Evolutionary conservation across 2,888 invertebrate genomes (phyloP), one percentile per base, ranked within the genome.

Genomic region (Amiota minor): DNA sequence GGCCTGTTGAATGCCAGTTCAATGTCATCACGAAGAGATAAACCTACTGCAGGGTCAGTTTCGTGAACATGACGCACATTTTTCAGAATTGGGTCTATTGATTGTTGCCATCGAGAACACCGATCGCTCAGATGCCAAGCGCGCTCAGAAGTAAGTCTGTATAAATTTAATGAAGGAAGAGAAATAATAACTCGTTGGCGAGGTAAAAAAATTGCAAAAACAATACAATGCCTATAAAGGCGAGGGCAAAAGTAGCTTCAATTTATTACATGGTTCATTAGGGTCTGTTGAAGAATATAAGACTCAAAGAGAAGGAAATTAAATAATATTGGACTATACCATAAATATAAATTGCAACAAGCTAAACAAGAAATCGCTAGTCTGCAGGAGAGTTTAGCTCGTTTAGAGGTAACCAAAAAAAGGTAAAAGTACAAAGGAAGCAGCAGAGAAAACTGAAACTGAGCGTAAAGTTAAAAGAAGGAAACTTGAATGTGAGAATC

Each of bases 291-390:
- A 93, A 82, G 90, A 92, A 77, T 93, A 93, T 86, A 93, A 94
- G 89, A 90, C 92, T 77, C 94, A 94, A 90, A 91, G 94, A 16
- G 90, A 97, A 97, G 97, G 91, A 99, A 99, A 90, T 93, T 95
- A 14, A 97, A 95, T 89, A 97, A 97, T 91, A 93, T 95, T 81
- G 92, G 97, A 82, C 94, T 96, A 71, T 99, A 99, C 90, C 97
- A 96, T 89, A 98, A 98, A 91, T 97, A 96, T 86, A 96, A 97
- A 86, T 93, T 98, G 86, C 98, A 98, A 91, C 98, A 99, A 87
- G 95, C 98, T 71, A 99, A 99, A 91, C 97, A 98, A 86, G 99
- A 99, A 91, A 97, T 98, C 87, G 96, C 97, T 80, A 97, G 97
- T 88, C 92, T 98, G 88, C 98, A 98, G 89, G 98, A 98, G 79